Evolutionary conservation across 2,888 invertebrate genomes (phyloP), one percentile per base, ranked within the genome.

Genomic region (Hydropsyche betteni): DNA sequence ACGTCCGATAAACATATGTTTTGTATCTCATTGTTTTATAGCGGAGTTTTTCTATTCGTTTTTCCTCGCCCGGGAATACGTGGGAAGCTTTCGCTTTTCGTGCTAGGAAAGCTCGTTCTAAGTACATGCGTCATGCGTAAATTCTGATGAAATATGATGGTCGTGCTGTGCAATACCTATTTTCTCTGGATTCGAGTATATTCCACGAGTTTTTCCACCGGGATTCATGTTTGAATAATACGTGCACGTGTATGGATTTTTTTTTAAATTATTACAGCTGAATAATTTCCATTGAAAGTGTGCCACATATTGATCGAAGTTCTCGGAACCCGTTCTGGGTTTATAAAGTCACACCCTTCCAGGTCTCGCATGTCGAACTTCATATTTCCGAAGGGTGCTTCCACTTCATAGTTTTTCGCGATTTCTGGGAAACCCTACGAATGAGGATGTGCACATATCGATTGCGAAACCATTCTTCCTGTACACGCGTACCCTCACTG

Each of bases 1-100:
- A 38, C 70, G 75, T 71, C 72, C 70, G 75, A 77, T 73, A 75
- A 74, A 68, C 75, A 77, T 77, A 74, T 77, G 77, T 74, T 75
- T 75, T 72, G 61, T 52, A 44, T 77, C 75, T 75, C 68, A 75
- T 75, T 75, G 75, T 77, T 75, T 70, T 64, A 34, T 36, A 5
- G 33, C 6, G 24, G 64, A 10, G 36, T n/a, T 14, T 36, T 64
- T 64, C 64, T 64, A 36, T 24, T 34, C 68, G 58, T 76, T 69
- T 68, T 73, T 73, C 51, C 58, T 36, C 64, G 55, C 16, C 69
- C 64, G 50, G 36, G 38, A n/a, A 10, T 53, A 38, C 75, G 77
- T 77, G 77, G 77, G 77, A 77, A 77, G 74, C 16, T 36, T 38
- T 33, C 5, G 33, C 69, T 44, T 44, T 44, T n/a, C 10, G 55